Evolutionary conservation across 37 sponge, comb jelly and placozoan species (phyloP).

Genomic region (Mnemiopsis leidyi): DNA sequence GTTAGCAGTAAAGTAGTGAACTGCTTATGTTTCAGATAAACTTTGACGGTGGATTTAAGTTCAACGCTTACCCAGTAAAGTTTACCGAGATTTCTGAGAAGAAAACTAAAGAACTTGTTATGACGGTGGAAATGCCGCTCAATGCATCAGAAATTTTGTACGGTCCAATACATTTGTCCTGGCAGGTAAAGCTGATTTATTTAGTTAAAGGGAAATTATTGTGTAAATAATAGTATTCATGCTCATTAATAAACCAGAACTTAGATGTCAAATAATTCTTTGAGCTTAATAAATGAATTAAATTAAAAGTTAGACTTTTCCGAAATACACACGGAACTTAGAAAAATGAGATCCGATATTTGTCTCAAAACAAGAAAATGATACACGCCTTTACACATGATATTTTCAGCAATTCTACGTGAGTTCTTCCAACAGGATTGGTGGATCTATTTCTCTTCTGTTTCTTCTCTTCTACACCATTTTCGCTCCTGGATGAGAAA

Average conservation of each 20-base stretch:
- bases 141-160: background rate
- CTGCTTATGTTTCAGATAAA: background rate
- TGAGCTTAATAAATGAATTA: no score
- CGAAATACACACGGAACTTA: no score
- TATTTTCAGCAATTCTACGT: background rate
- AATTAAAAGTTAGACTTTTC: no score
- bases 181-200: background rate
- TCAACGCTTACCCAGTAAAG: background rate
- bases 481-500: background rate
- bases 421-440: no score
- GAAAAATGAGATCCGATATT: no score
- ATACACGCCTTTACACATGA: no score
- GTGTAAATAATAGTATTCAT: no score
- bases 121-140: background rate
- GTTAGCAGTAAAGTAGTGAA: no score
- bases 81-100: background rate
- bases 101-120: background rate
- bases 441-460: background rate
- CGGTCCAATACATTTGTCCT: background rate
- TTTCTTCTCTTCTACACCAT: background rate
- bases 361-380: no score
- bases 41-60: background rate
- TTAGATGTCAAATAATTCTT: no score
- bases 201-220: no score
- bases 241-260: no score